phyloP scores from a whole-genome alignment of 1,140 invertebrate genomes.

The Heliconius eleuchia region DNA sequence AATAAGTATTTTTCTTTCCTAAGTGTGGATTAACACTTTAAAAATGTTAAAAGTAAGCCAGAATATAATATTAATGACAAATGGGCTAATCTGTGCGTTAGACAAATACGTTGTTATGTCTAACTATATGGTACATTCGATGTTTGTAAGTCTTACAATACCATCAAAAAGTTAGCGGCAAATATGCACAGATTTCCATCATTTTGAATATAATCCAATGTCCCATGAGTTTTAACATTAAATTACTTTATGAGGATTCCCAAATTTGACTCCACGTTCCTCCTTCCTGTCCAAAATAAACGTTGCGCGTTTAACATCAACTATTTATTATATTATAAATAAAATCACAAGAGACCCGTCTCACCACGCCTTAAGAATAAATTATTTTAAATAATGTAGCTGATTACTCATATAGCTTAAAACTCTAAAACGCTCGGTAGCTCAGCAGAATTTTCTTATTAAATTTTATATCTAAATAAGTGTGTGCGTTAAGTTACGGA shows the following conservation, averaged over 20 bases:
- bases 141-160: background rate
- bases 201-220: constrained; percentile 3
- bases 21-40: too few relatives aligned
- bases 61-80: background rate
- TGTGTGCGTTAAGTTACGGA: background rate
- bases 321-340: background rate
- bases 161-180: background rate
- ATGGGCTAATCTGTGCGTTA: background rate
- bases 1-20: too few relatives aligned
- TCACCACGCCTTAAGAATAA: background rate
- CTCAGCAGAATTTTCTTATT: background rate
- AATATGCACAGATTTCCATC: background rate
- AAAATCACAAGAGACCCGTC: constrained; percentile 13
- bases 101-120: background rate
- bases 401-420: background rate
- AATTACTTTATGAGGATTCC: background rate
- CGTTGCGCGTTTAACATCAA: constrained; percentile 10
- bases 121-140: constrained; percentile 2
- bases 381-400: background rate
- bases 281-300: background rate
- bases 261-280: constrained; percentile 1
- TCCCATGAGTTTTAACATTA: background rate
- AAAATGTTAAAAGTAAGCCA: background rate
- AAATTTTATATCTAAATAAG: background rate
- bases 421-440: background rate